Evolutionary conservation across 2,888 invertebrate genomes (phyloP), one percentile per base, ranked within the genome.

Genomic region (Sinohyriopsis cumingii): DNA sequence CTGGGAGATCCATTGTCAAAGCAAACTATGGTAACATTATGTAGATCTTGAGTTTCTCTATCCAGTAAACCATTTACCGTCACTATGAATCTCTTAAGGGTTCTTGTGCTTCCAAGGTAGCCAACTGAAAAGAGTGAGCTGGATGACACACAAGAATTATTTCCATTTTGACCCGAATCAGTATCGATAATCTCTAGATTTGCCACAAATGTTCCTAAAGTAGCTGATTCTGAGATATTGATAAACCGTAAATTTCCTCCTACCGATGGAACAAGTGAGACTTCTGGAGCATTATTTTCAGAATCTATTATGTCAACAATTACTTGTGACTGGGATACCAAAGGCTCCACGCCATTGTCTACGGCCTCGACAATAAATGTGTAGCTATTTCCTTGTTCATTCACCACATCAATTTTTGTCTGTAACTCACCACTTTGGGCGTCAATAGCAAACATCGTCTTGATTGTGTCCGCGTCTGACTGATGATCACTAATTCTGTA

Each of bases 181-280:
- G 93, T 93, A 89, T 98, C 98, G 19, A 93, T 92, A 2, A 95
- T 96, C 73, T 93, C 93, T 0, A 98, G 94, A 69, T 97, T 95
- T 7, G 97, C 98, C 7, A 88, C 87, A 66, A 84, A 84, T n/a
- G 77, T 78, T 24, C 80, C 83, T 19, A 76, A 70, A 9, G 68
- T 74, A n/a, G 82, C 76, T 63, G 82, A 80, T 75, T 87, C 88
- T 9, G 80, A 71, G 53, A 87, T 77, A 15, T 73, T 73, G 7
- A 79, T 74, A 60, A 67, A 75, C 2, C 74, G 72, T 19, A 57
- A 71, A 63, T 73, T 77, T 59, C 76, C 78, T n/a, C 72, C 63
- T 4, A 77, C 73, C 15, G 75, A 63, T 22, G 75, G 64, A 67
- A 76, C 78, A 28, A 82, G 67, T 28, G 75, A 74, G 19, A 82